phyloP scores from a whole-genome alignment of 2,113 vertebrate genomes.

The Limnothrissa miodon region DNA sequence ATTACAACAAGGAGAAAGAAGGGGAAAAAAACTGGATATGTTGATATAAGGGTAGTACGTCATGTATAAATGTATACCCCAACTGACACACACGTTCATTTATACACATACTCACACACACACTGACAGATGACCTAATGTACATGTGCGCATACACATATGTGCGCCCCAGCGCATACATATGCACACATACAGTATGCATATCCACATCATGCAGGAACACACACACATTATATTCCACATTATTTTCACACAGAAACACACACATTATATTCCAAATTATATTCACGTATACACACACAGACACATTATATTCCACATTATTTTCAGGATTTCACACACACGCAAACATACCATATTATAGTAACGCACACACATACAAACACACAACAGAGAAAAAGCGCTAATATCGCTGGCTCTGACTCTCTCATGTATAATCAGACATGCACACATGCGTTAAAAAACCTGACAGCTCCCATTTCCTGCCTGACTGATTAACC shows the following conservation, averaged over 20 bases:
- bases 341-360: slow-evolving; percentile 33
- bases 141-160: background rate
- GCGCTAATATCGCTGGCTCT: slow-evolving; percentile 39
- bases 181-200: background rate
- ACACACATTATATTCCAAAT: no score
- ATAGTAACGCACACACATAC: slow-evolving; percentile 20
- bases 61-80: background rate
- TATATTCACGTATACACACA: background rate
- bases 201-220: background rate
- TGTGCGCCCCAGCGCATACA: no score
- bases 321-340: no score
- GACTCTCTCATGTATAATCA: slow-evolving; percentile 52
- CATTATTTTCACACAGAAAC: slow-evolving; percentile 35
- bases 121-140: background rate
- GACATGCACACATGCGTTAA: slow-evolving; percentile 54
- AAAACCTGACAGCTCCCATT: slow-evolving; percentile 56
- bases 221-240: background rate
- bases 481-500: slow-evolving; percentile 52
- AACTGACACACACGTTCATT: no score
- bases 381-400: slow-evolving; percentile 35
- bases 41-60: background rate
- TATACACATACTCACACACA: background rate
- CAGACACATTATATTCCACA: background rate
- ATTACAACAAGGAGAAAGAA: background rate
- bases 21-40: background rate